Evolutionary conservation across 2,797 vertebrate genomes (phyloP).

Genomic region (Protosalanx chinensis): DNA sequence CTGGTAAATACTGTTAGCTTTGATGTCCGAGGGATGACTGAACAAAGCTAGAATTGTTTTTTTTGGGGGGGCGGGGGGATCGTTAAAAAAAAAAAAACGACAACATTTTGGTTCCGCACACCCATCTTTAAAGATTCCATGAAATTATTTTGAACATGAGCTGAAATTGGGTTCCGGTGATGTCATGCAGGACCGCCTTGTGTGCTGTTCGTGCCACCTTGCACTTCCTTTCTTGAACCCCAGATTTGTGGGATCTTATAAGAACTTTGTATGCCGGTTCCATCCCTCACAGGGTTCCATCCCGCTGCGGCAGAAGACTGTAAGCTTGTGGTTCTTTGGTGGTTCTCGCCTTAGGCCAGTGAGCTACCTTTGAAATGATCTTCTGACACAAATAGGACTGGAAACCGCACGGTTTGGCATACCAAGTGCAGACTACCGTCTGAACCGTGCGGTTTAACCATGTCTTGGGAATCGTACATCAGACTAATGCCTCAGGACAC

Average conservation of each 20-base stretch:
- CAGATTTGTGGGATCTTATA: no score
- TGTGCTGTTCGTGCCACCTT: neutral
- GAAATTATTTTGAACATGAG: slow-evolving; percentile 17
- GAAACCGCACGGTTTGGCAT: slow-evolving; percentile 37
- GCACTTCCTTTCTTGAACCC: neutral
- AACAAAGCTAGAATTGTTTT: slow-evolving; percentile 23
- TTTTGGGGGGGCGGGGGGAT: neutral
- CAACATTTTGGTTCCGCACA: neutral
- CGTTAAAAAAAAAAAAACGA: neutral
- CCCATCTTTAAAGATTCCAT: slow-evolving; percentile 1
- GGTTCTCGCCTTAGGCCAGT: slow-evolving; percentile 41
- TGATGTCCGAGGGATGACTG: slow-evolving; percentile 34
- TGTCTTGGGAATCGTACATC: neutral
- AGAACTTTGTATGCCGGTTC: neutral
- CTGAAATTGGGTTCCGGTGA: slow-evolving; percentile 12
- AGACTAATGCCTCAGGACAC: neutral
- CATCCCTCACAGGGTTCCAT: neutral
- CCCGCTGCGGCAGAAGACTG: slow-evolving; percentile 10
- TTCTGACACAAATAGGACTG: slow-evolving; percentile 38
- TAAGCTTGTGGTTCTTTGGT: slow-evolving; percentile 37
- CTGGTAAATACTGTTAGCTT: slow-evolving; percentile 41
- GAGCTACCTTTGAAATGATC: slow-evolving; percentile 51
- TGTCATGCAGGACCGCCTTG: slow-evolving; percentile 4
- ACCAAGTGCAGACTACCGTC: slow-evolving; percentile 31
- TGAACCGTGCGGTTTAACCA: slow-evolving; percentile 24